Percentiles rank a stretch among this genome's conserved stretches.
Evolutionary conservation across 2,888 invertebrate species (phyloP).

Genomic region (Cyclophora albipunctata): DNA sequence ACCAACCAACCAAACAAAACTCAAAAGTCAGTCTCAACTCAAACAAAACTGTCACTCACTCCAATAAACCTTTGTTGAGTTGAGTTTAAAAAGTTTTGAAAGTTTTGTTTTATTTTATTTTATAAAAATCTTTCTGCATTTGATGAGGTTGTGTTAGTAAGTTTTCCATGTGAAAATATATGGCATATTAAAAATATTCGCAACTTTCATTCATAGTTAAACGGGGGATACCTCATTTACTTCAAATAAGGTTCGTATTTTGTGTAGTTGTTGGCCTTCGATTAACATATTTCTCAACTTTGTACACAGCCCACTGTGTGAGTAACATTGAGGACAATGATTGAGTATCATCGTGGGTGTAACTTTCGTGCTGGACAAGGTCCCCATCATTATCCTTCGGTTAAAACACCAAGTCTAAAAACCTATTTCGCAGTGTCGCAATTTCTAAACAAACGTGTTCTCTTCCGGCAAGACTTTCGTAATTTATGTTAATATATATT

Average conservation of each 20-base stretch:
- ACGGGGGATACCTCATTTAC: no score
- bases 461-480: neutral
- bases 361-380: slow-evolving; percentile 44
- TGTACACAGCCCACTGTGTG: slow-evolving; percentile 46
- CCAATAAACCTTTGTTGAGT: no score
- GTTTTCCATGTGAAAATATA: no score
- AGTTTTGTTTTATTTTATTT: slow-evolving; percentile 7
- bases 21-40: no score
- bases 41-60: no score
- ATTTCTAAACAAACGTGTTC: neutral
- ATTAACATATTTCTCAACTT: slow-evolving; percentile 63
- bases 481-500: no score
- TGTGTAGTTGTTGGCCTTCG: slow-evolving; percentile 60
- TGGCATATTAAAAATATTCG: no score
- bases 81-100: slow-evolving; percentile 1
- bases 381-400: slow-evolving; percentile 23
- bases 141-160: no score
- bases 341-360: slow-evolving; percentile 41
- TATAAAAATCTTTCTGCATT: neutral
- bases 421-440: neutral
- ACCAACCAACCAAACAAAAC: no score
- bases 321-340: slow-evolving; percentile 39
- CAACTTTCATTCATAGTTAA: no score
- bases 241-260: slow-evolving; percentile 30
- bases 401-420: neutral